Evolutionary conservation across 1,140 invertebrate genomes (phyloP).

Genomic region (Trichoplusia ni): DNA sequence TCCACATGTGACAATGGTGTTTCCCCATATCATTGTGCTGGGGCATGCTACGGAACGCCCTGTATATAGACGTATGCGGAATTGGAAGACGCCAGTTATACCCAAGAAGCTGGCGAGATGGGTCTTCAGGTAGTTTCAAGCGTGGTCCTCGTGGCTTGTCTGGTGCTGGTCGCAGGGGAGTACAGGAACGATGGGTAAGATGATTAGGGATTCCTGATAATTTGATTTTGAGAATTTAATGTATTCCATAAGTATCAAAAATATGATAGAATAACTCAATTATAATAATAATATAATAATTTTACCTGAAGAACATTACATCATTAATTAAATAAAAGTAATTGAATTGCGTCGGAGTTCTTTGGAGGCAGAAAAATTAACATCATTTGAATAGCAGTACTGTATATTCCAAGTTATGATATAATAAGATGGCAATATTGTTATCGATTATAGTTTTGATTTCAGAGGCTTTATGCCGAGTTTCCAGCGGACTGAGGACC

Average conservation of each 20-base stretch:
- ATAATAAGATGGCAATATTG: not conserved
- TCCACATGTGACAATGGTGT: conserved; percentile 59
- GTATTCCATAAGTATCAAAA: not conserved
- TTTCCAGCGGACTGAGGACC: conserved; percentile 71
- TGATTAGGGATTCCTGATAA: not conserved
- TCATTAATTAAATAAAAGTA: too few relatives aligned
- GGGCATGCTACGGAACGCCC: conserved; percentile 63
- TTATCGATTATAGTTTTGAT: conserved; percentile 39
- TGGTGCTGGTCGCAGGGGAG: conserved; percentile 40
- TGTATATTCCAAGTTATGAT: not conserved
- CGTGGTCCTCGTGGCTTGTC: conserved; percentile 39
- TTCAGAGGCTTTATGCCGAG: conserved; percentile 69
- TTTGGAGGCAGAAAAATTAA: too few relatives aligned
- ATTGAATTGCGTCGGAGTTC: too few relatives aligned
- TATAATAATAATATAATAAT: too few relatives aligned
- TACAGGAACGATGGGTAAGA: conserved; percentile 68
- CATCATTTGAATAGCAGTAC: too few relatives aligned
- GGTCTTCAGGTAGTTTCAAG: conserved; percentile 42
- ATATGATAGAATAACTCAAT: too few relatives aligned
- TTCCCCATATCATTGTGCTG: conserved; percentile 74
- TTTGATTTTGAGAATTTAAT: not conserved
- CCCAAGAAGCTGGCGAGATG: conserved; percentile 49
- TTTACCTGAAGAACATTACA: too few relatives aligned
- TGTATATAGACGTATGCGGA: conserved; percentile 62
- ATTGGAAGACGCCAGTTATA: conserved; percentile 50